Evolutionary conservation across 2,113 vertebrate genomes (phyloP).

Genomic region (Tyto alba): DNA sequence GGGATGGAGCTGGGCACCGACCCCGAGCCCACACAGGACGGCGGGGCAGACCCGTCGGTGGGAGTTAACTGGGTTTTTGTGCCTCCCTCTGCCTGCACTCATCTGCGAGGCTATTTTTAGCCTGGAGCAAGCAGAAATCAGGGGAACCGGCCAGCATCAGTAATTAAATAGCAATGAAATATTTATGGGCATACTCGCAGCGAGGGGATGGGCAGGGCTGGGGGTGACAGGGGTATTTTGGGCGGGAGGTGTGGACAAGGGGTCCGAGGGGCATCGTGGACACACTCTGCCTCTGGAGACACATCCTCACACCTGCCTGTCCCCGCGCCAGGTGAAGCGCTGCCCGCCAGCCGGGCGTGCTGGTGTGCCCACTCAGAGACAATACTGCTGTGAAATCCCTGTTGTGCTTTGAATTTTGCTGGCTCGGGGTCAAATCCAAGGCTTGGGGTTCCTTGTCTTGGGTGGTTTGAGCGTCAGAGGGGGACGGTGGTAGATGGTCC

Average conservation of each 20-base stretch:
- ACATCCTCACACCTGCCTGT: rapidly evolving
- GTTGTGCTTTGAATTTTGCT: rapidly evolving
- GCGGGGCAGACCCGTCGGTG: rapidly evolving
- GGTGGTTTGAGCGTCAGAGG: neutral
- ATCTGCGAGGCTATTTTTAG: neutral
- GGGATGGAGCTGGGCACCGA: rapidly evolving
- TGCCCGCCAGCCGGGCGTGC: rapidly evolving
- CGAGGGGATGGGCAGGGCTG: rapidly evolving
- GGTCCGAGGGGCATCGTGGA: rapidly evolving
- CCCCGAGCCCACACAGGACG: rapidly evolving
- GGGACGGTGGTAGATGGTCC: neutral
- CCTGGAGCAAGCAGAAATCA: neutral
- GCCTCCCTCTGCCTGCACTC: neutral
- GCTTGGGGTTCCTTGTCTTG: neutral
- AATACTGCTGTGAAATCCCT: rapidly evolving
- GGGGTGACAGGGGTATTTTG: neutral
- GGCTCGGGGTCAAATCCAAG: neutral
- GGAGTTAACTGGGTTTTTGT: neutral
- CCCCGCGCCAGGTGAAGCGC: rapidly evolving
- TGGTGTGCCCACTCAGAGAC: neutral
- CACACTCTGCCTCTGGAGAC: rapidly evolving
- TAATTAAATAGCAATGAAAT: neutral
- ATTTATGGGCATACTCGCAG: neutral
- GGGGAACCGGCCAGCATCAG: neutral
- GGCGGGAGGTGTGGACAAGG: neutral